Conservation (phyloP, 2,888 invertebrate species). For the Hydropsyche betteni region DNA sequence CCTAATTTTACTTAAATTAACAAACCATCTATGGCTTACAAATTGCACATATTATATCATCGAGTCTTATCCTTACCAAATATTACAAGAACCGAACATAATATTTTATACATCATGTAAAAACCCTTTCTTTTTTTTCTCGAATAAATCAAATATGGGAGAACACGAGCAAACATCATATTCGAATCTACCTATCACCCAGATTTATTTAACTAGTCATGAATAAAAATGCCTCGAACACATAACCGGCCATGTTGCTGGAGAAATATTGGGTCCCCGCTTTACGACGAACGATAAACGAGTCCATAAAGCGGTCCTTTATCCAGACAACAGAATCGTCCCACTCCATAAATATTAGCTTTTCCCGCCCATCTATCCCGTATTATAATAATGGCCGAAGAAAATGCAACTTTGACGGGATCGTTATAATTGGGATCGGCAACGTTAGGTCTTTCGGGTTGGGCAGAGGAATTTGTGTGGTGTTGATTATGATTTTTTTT, state of each 20-base stretch:
- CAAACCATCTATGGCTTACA: too few species aligned
- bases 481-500: neutral
- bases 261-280: constrained; percentile 7
- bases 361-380: neutral
- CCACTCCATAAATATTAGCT: constrained; percentile 20
- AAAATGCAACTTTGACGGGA: constrained; percentile 7
- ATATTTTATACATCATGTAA: too few species aligned
- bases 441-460: neutral
- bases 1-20: too few species aligned
- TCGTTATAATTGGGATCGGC: neutral
- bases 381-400: neutral
- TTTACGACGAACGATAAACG: constrained; percentile 30
- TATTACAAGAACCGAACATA: too few species aligned
- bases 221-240: neutral
- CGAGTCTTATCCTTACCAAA: too few species aligned
- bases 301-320: constrained; percentile 26
- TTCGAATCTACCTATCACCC: too few species aligned
- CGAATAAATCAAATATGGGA: too few species aligned
- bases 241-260: neutral
- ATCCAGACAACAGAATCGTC: neutral
- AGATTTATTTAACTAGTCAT: constrained; percentile 3
- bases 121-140: too few species aligned
- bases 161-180: too few species aligned
- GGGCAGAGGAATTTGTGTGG: neutral
- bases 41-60: too few species aligned